Evolutionary conservation across 1,140 invertebrate species (phyloP).

Genomic region (Eufriesea mexicana): DNA sequence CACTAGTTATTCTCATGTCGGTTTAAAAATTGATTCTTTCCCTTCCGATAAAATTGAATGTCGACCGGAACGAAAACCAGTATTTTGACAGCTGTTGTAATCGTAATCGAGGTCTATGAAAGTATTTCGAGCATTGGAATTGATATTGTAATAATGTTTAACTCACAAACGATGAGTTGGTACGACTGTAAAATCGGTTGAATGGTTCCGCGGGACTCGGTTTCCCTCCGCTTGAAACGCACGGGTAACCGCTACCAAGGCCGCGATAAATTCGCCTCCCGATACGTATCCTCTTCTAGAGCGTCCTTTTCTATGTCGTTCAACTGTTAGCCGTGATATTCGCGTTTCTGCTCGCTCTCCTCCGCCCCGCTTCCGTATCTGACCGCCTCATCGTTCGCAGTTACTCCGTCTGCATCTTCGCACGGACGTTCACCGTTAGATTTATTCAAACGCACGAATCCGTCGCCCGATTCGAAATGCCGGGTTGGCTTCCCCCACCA

Average conservation of each 20-base stretch:
- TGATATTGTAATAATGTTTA: too few species aligned
- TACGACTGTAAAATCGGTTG: slow-evolving; percentile 37
- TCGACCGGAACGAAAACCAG: too few species aligned
- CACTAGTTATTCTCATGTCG: too few species aligned
- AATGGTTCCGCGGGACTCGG: neutral
- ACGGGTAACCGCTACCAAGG: slow-evolving; percentile 17
- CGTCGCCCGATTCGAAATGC: slow-evolving; percentile 48
- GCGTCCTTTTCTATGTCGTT: neutral
- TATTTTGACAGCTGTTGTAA: too few species aligned
- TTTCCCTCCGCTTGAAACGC: neutral
- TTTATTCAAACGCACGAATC: slow-evolving; percentile 65
- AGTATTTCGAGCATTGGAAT: too few species aligned
- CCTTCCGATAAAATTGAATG: too few species aligned
- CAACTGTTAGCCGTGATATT: neutral
- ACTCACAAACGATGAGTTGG: too few species aligned
- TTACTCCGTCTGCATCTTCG: slow-evolving; percentile 9
- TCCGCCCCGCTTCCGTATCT: neutral
- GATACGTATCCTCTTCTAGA: too few species aligned
- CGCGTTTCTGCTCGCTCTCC: slow-evolving; percentile 24
- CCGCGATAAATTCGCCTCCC: slow-evolving; percentile 29
- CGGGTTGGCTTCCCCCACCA: slow-evolving; percentile 5
- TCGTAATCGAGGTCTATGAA: too few species aligned
- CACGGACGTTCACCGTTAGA: slow-evolving; percentile 63
- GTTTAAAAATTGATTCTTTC: too few species aligned
- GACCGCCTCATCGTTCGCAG: neutral